These are phyloP conservation scores for Eretmocerus hayati DNA, from an alignment of 2,888 invertebrate species.

Conservation along the genomic window DNA sequence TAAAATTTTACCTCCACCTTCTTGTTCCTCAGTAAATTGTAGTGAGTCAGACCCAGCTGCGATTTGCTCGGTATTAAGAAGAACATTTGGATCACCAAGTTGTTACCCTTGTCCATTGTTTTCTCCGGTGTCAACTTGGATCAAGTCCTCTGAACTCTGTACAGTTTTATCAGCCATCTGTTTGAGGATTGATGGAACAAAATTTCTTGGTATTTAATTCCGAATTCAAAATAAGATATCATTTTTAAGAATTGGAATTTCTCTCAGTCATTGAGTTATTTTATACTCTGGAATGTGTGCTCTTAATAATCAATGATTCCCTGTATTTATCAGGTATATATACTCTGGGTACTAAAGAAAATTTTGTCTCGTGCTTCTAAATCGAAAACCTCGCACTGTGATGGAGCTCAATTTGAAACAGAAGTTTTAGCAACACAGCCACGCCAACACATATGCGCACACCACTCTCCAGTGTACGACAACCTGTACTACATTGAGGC, in stretches of 20 bases:
- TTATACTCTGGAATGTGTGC: neutral
- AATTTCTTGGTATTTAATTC: slow-evolving; percentile 12
- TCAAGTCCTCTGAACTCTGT: neutral
- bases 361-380: slow-evolving; percentile 16
- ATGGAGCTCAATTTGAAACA: slow-evolving; percentile 14
- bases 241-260: neutral
- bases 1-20: no score
- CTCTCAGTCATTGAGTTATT: neutral
- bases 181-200: slow-evolving; percentile 16
- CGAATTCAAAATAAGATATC: neutral
- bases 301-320: neutral
- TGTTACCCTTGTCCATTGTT: no score
- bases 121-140: no score
- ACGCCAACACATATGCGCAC: slow-evolving; percentile 17
- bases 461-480: slow-evolving; percentile 16
- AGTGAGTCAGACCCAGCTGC: neutral
- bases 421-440: slow-evolving; percentile 17
- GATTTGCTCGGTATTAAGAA: no score
- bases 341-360: slow-evolving; percentile 7
- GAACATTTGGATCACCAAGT: no score
- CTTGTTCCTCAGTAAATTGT: no score
- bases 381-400: slow-evolving; percentile 19
- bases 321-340: neutral
- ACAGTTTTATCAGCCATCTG: slow-evolving; percentile 15
- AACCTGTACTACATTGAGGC: slow-evolving; percentile 13